Evolutionary conservation across 2,113 vertebrate species (phyloP), one percentile per base, ranked within the genome.

Genomic region (Hippopotamus amphibius): DNA sequence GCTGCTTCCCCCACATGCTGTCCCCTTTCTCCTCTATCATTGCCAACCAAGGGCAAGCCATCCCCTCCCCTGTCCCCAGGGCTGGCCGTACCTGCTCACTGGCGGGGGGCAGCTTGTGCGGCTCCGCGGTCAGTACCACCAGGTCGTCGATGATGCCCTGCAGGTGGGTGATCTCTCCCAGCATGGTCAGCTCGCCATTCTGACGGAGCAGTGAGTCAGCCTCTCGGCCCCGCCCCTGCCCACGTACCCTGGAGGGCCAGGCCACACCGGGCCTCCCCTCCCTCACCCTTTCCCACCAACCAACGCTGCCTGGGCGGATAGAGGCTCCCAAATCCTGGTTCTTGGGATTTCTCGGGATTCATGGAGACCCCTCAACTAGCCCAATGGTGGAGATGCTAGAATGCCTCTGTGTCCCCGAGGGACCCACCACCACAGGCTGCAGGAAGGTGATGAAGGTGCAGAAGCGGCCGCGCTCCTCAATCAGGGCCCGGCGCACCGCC

Each of bases 111-210:
- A 99, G 98, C 98, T 99, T 99, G 98, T 99, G 99, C 5, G 99
- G 99, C 90, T 99, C 99, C 0, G 99, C 99, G 0, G 99, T 99
- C 98, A 99, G 98, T 93, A 99, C 97, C 71, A 99, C 99, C 97
- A 99, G 99, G 98, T 99, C 99, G 93, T 99, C 99, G 5, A 99
- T 99, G 98, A 99, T 99, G 96, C 99, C 99, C 98, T 99, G 99
- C n/a, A 99, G 98, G 97, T 99, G 99, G 10, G 99, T 99, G 96
- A 99, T 99, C 98, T 99, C 99, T 11, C 99, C 99, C 98, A 99
- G 98, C 99, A 99, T 99, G 97, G 99, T 99, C 26, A 99, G 99
- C 98, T 99, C 99, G 43, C 99, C 99, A 0, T 99, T 99, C 99
- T 99, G 98, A 13, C 30, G 74, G 90, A 65, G 69, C 37, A 50